phyloP scores from a whole-genome alignment of 2,888 invertebrate species.

The Ophion ventricosus region DNA sequence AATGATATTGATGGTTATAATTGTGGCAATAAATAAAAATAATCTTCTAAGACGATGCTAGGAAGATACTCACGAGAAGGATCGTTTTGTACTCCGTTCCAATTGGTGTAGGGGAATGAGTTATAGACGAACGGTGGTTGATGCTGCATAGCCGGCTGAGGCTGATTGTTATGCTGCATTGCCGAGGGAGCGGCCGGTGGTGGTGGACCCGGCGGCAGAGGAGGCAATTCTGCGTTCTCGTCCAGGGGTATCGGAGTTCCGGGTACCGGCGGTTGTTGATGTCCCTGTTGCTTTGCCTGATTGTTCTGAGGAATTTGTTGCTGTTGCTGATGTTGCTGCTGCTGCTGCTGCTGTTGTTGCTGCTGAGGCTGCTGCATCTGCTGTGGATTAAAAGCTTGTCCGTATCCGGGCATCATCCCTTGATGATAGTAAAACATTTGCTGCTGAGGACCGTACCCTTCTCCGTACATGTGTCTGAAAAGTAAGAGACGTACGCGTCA shows the following conservation, averaged over 20 bases:
- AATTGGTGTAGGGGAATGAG: conserved; percentile 76
- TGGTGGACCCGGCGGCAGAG: conserved; percentile 86
- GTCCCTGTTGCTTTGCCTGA: conserved; percentile 75
- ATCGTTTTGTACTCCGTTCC: conserved; percentile 79
- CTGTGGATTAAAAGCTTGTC: conserved; percentile 78
- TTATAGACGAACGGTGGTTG: conserved; percentile 77
- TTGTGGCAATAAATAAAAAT: no score
- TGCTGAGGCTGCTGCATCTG: conserved; percentile 75
- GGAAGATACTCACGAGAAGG: conserved; percentile 75
- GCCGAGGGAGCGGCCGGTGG: conserved; percentile 82
- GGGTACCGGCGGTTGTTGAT: conserved; percentile 80
- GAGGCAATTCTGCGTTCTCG: conserved; percentile 84
- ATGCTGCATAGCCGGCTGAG: conserved; percentile 81
- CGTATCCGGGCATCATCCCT: conserved; percentile 80
- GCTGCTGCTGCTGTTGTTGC: conserved; percentile 72
- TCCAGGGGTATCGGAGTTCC: conserved; percentile 84
- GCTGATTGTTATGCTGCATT: conserved; percentile 77
- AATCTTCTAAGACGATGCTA: conserved; percentile 5
- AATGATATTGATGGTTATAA: no score
- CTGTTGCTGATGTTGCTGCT: conserved; percentile 72
- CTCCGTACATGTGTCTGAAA: conserved; percentile 79
- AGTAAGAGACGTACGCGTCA: background rate
- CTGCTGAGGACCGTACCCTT: conserved; percentile 78
- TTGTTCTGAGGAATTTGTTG: conserved; percentile 74
- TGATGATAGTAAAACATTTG: conserved; percentile 81